Evolutionary conservation across 2,888 invertebrate species (phyloP), one percentile per base, ranked within the genome.

Genomic region (Trisateles emortualis): DNA sequence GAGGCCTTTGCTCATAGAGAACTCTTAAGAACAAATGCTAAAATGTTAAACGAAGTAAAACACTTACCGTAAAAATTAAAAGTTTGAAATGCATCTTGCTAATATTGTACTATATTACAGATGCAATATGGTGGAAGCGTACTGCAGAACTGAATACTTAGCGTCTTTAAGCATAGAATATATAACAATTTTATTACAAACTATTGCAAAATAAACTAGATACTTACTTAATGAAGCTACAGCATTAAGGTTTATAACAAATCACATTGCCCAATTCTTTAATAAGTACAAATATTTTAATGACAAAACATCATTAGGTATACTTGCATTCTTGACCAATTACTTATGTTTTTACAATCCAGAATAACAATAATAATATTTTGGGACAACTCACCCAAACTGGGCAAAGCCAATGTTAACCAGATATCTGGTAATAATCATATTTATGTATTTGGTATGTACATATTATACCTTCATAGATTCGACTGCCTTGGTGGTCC

Each of bases 31-130:
- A n/a, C n/a, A n/a, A n/a, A n/a, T n/a, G n/a, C n/a, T n/a, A n/a
- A n/a, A n/a, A n/a, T n/a, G n/a, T n/a, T n/a, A n/a, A n/a, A n/a
- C n/a, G n/a, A n/a, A n/a, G n/a, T n/a, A n/a, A n/a, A 16, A 6
- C 42, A 74, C 83, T 86, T 66, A 87, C 87, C 78, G 72, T 75
- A 41, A 85, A 46, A 30, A 86, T 66, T 13, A 81, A 13, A 13
- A 80, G 13, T 46, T 63, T 75, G 0, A 79, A 32, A 53, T 83
- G 66, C 86, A 86, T 67, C 9, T 47, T 59, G 53, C 2, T 8
- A 35, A 9, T 33, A 19, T 32, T 5, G 11, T 13, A n/a, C 24
- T 9, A 11, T 26, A 36, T 32, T 32, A 3, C 3, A 32, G 38
- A 38, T 38, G 19, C n/a, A 5, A 10, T 8, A 9, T 8, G 16